A percentile compares a stretch with the other conserved stretches of the same genome.
These are phyloP conservation scores for Aphis craccivora DNA, from an alignment of 1,140 invertebrate species.

Conservation along the genomic window DNA sequence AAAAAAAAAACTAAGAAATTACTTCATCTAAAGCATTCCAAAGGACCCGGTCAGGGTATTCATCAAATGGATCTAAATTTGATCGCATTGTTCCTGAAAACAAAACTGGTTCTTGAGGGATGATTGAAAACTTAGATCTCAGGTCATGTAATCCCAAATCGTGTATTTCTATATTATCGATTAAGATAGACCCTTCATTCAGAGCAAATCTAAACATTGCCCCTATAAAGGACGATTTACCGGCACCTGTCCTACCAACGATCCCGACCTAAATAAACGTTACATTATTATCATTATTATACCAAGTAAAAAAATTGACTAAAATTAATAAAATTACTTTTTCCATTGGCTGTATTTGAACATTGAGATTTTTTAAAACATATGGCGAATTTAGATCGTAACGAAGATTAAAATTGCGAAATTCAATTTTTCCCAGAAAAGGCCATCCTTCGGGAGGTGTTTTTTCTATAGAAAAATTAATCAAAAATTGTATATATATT, in stretches of 20 bases:
- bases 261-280: slow-evolving; percentile 69
- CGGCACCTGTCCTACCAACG: slow-evolving; percentile 86
- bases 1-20: background rate
- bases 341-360: slow-evolving; percentile 68
- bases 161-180: slow-evolving; percentile 75
- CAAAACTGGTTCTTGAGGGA: slow-evolving; percentile 72
- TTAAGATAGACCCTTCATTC: slow-evolving; percentile 68
- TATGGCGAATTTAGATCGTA: slow-evolving; percentile 67
- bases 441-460: slow-evolving; percentile 77
- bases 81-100: background rate
- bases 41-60: slow-evolving; percentile 67
- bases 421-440: slow-evolving; percentile 71
- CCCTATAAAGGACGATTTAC: slow-evolving; percentile 87
- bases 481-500: slow-evolving; percentile 59
- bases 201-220: slow-evolving; percentile 80
- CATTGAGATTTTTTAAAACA: slow-evolving; percentile 69
- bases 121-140: slow-evolving; percentile 77
- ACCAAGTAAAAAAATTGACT: background rate
- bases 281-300: background rate
- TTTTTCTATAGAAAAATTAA: slow-evolving; percentile 63
- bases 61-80: slow-evolving; percentile 16
- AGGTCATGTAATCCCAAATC: slow-evolving; percentile 74
- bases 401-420: slow-evolving; percentile 70
- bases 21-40: slow-evolving; percentile 70
- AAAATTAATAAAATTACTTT: slow-evolving; percentile 64